Evolutionary conservation across 2,113 vertebrate species (phyloP), one percentile per base, ranked within the genome.

Genomic region (Nibea coibor): DNA sequence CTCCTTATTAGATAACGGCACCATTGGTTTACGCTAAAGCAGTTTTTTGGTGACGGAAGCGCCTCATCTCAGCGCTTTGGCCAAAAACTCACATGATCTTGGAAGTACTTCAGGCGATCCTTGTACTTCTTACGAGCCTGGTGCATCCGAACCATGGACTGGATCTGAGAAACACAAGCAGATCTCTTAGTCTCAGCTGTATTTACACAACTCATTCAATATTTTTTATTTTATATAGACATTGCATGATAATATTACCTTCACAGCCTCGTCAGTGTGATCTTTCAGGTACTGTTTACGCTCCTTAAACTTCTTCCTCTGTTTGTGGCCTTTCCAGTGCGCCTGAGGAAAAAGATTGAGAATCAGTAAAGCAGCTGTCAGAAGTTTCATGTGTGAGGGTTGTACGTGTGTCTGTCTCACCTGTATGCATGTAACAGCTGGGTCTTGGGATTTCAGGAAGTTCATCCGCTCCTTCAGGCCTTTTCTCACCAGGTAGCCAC

Each of bases 341-440:
- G 98, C 96, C 98, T 99, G 93, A 64, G 90, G 85, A 58, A 87
- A 53, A 80, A 56, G 0, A 31, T 31, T 10, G 8, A 28, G 2
- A 56, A 3, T 48, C 20, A 50, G 50, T 35, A 1, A 17, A 10
- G 14, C 3, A 17, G 53, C 35, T 57, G 59, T 68, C 67, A 17
- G 0, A 24, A 8, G 16, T 35, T 68, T 39, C 26, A 3, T 17
- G 26, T 16, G 26, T 16, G 28, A 15, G 14, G 1, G 2, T 2
- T 24, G 17, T 22, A 39, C 22, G 16, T 11, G 16, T n/a, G 5
- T 28, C 3, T 5, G 3, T 4, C 77, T 58, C 89, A 99, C 98
- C 97, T 99, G 98, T 85, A 99, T 99, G 84, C 96, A 91, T 62
- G 94, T 97, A 84, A 99, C 96, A 58, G 98, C 96, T 2, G 97